Evolutionary conservation across 2,113 vertebrate species (phyloP).

Genomic region (Hippopotamus amphibius): DNA sequence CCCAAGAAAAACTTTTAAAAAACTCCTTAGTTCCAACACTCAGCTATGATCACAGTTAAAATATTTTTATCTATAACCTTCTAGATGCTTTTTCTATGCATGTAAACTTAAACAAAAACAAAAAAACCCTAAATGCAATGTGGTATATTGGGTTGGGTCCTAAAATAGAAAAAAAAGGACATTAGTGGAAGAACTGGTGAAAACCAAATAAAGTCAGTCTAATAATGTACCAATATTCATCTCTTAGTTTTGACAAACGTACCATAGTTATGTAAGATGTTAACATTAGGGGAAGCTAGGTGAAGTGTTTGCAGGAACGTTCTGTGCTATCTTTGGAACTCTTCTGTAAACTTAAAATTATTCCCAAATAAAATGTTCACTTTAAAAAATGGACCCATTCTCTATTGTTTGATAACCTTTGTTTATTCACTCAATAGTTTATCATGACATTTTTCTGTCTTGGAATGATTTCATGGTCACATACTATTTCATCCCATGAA

Average conservation of each 20-base stretch:
- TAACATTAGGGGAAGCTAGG: background rate
- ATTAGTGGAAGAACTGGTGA: background rate
- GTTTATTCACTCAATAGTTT: background rate
- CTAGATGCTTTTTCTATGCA: background rate
- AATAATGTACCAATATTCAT: background rate
- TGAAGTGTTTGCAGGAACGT: background rate
- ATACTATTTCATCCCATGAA: background rate
- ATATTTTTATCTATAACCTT: background rate
- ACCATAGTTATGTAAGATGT: background rate
- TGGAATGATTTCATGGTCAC: conserved; percentile 35
- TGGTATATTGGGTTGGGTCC: background rate
- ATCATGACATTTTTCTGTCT: conserved; percentile 12
- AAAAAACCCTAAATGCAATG: background rate
- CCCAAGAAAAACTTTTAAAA: background rate
- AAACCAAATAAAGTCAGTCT: background rate
- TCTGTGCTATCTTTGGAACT: conserved; percentile 1
- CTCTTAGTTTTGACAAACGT: conserved; percentile 37
- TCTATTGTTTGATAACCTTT: conserved; percentile 40
- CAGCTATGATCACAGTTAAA: background rate
- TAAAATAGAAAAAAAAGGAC: background rate
- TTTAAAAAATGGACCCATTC: conserved; percentile 29
- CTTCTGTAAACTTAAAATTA: conserved; percentile 44
- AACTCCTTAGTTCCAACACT: background rate
- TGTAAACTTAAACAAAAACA: background rate
- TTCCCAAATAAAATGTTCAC: conserved; percentile 31